Conservation (phyloP, 2,113 vertebrate genomes). For the Dendrocopos noguchii region DNA sequence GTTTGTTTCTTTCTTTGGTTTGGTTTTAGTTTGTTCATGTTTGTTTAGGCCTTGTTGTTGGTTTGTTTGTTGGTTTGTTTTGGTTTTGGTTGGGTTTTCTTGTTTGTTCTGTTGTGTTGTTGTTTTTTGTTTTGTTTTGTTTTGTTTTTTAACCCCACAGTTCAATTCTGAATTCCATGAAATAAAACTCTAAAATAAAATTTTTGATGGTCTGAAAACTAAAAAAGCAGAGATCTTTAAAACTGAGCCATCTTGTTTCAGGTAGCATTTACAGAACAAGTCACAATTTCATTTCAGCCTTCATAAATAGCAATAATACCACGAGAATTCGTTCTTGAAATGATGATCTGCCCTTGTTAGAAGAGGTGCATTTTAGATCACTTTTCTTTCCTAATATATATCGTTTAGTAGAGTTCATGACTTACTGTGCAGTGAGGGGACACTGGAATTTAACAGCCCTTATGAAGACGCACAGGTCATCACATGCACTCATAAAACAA, state of each 20-base stretch:
- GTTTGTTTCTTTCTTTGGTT: neutral
- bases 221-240: slow-evolving; percentile 24
- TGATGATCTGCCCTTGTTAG: neutral
- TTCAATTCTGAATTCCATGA: slow-evolving; percentile 73
- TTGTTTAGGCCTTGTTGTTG: neutral
- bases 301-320: neutral
- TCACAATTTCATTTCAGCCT: slow-evolving; percentile 29
- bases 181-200: slow-evolving; percentile 70
- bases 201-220: slow-evolving; percentile 75
- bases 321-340: slow-evolving; percentile 29
- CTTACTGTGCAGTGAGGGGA: neutral
- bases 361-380: slow-evolving; percentile 10
- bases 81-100: neutral
- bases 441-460: neutral
- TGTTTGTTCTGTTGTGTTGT: too few species aligned
- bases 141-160: neutral
- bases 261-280: slow-evolving; percentile 26
- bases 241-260: slow-evolving; percentile 19
- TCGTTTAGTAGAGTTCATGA: slow-evolving; percentile 30
- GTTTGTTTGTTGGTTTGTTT: neutral
- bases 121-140: neutral
- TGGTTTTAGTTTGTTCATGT: too few species aligned
- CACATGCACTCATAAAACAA: neutral
- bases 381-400: neutral
- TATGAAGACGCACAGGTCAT: neutral